Base-by-base conservation (phyloP, 1,140 invertebrate genomes). In the Lepidurus apus region DNA sequence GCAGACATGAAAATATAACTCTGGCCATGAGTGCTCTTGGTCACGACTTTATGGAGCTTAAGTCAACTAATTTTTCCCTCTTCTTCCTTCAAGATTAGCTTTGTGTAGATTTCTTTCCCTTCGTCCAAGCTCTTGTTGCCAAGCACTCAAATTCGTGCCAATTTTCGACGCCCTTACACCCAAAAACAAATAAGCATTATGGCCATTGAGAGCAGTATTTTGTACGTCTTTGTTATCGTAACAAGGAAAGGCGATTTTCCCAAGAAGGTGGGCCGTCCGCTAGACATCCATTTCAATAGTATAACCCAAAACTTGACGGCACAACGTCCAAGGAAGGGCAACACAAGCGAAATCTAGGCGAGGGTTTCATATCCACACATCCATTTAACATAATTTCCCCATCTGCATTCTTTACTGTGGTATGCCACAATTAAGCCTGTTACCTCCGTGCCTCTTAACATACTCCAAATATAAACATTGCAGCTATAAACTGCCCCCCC, bases 21-120 rank as follows among this genome's bases (percentile, higher is more conserved):
- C 53, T 65, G 17, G 53, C 17, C 53, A 34, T 34, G 34, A 34
- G 34, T 34, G 53, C 53, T 65, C 53, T 65, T 65, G 21, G 53
- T 65, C 53, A 65, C 53, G 53, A 65, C 53, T 65, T 65, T 21
- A 21, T 13, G 8, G 53, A 7, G 21, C 13, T 65, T 65, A 65
- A 65, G 21, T 65, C 53, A 65, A 65, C 53, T 65, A 65, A 65
- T 65, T 65, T 65, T 65, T 65, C 53, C 53, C 53, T 21, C 7
- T 65, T 21, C 45, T 17, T 65, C 17, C n/a, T 65, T n/a, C 53
- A 21, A n/a, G 53, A 13, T 17, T 65, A n/a, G 6, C 9, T n/a
- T n/a, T 11, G 53, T 21, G 53, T 7, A n/a, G 17, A 65, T 13
- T 47, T 47, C 7, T 7, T 13, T 8, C 53, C 53, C 8, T 65